Evolutionary conservation across 2,888 invertebrate genomes (phyloP), one percentile per base, ranked within the genome.

Genomic region (Digitonthophagus gazella): DNA sequence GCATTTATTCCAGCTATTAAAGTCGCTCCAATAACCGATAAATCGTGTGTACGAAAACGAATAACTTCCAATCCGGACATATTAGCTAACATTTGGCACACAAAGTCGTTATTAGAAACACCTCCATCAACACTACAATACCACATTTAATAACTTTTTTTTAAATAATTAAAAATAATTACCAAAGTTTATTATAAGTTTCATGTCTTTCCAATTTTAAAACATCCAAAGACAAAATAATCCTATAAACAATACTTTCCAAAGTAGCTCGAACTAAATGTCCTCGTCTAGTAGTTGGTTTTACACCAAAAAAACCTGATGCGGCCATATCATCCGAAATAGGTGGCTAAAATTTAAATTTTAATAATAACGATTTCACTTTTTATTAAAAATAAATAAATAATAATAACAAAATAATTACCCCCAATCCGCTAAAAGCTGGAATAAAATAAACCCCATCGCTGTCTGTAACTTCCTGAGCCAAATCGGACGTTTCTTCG

Each of bases 101-200:
- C 85, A 79, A 98, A 98, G 82, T 96, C 91, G 81, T 97, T 98
- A 72, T 90, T 90, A 0, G 96, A 92, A n/a, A 98, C 96, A n/a
- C 98, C 98, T 1, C 98, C 98, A 82, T 97, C 96, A 71, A 96
- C 88, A 78, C 97, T 97, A 82, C 4, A 85, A 84, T 63, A 15
- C 19, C 11, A 11, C 0, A 2, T 3, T 28, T 20, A 58, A 11
- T 15, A 58, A 15, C 4, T 58, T 16, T 15, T n/a, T 2, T 16
- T 54, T 19, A 64, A 14, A 55, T 14, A 0, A 14, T 18, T 20
- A n/a, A 66, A 44, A 67, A 58, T 71, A 67, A 69, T 70, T 73
- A 78, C 78, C 74, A 73, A 67, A 78, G 76, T 68, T 69, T 72
- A 44, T 72, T 73, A 58, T 76, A 72, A 20, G 71, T 67, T n/a